These are phyloP conservation scores for Oryzias celebensis DNA, from an alignment of 2,113 vertebrate genomes.

Conservation along the genomic window DNA sequence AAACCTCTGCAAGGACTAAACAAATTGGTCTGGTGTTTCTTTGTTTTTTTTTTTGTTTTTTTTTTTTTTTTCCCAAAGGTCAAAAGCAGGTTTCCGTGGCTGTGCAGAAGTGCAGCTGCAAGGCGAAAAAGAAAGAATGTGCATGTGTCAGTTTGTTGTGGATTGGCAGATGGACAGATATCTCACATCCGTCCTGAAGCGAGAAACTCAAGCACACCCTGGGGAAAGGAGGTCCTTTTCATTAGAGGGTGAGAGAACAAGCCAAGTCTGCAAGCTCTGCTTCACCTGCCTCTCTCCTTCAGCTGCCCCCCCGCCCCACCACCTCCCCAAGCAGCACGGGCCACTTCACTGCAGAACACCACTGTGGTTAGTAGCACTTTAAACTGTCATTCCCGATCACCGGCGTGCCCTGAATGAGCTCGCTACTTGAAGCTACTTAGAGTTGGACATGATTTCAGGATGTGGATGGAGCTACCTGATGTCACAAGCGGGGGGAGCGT, in stretches of 20 bases:
- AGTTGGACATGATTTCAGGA: conserved; percentile 28
- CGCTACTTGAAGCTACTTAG: conserved; percentile 33
- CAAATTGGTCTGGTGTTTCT: conserved; percentile 20
- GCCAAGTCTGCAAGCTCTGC: conserved; percentile 64
- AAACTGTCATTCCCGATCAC: conserved; percentile 71
- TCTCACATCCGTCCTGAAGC: conserved; percentile 65
- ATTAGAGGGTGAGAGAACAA: conserved; percentile 66
- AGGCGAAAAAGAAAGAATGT: conserved; percentile 13
- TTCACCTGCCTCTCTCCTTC: conserved; percentile 54
- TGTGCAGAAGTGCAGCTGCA: neutral
- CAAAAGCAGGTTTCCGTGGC: conserved; percentile 5
- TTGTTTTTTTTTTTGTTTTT: neutral
- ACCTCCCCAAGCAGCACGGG: conserved; percentile 33
- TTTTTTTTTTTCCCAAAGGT: conserved; percentile 12
- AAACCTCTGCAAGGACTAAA: conserved; percentile 1
- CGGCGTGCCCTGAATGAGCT: conserved; percentile 20
- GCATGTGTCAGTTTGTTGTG: conserved; percentile 43
- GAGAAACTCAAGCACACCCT: conserved; percentile 76
- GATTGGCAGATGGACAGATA: conserved; percentile 78
- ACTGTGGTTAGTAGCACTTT: conserved; percentile 73
- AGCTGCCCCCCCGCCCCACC: conserved; percentile 8
- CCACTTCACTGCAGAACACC: conserved; percentile 60
- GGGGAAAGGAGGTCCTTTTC: conserved; percentile 74
- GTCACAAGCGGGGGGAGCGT: conserved; percentile 86
- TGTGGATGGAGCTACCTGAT: conserved; percentile 76